Evolutionary conservation across 2,797 vertebrate species (phyloP), one percentile per base, ranked within the genome.

Genomic region (Coluber constrictor): DNA sequence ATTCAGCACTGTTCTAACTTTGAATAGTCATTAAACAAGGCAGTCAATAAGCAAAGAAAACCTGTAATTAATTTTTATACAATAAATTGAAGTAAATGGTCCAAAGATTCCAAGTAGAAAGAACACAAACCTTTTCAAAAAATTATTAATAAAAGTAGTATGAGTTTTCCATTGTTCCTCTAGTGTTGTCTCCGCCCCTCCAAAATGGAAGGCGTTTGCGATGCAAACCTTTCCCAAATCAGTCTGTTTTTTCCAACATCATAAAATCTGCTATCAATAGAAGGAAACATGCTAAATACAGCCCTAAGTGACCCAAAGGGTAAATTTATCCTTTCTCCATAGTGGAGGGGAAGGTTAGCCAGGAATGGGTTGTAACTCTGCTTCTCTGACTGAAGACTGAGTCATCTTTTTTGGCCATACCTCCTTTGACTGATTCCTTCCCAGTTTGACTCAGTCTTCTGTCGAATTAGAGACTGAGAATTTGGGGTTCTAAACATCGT

Each of bases 161-260:
- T 37, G 32, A 29, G 11, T 32, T 70, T 70, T 70, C n/a, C 5
- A 70, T 70, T 79, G 16, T 79, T 79, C 8, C 32, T 79, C 70
- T 8, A 32, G 16, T 9, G 2, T 59, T 5, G 0, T 5, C 1
- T 4, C 1, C 56, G 37, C 56, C 18, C 6, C 3, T 8, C 18
- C 3, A 0, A 43, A 43, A 23, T 43, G 7, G 16, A 74, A 79
- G 70, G 32, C 32, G 23, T 74, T 43, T 43, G 70, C 3, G 16
- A 43, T 23, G 70, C 70, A 43, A 79, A 79, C 9, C 66, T 74
- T 74, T 74, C 66, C 15, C n/a, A 37, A 18, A 37, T 74, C 66
- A 18, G 16, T 37, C 6, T 37, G 13, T 0, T 74, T 74, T 74
- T 37, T 32, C n/a, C 16, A 32, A 37, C 66, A 74, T 74, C 37